A percentile compares a stretch with the other conserved stretches of the same genome.
These are phyloP conservation scores for Emmelina monodactyla DNA, from an alignment of 2,888 invertebrate species.

Conservation along the genomic window DNA sequence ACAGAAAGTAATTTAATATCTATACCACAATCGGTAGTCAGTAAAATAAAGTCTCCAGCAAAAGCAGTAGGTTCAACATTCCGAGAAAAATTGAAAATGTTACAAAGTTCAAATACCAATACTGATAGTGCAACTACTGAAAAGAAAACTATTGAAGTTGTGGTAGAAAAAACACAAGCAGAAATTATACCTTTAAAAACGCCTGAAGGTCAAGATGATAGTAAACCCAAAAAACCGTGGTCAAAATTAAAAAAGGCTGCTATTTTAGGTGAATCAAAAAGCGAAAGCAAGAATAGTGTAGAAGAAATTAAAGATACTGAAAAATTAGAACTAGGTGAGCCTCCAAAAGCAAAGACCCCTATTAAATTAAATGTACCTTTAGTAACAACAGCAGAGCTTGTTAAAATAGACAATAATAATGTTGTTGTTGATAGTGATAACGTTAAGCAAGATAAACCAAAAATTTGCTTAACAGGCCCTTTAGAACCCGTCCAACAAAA, in stretches of 20 bases:
- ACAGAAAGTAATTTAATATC: conserved; percentile 53
- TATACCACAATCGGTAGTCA: conserved; percentile 59
- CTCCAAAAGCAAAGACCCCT: conserved; percentile 24
- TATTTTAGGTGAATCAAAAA: conserved; percentile 62
- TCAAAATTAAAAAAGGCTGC: conserved; percentile 79
- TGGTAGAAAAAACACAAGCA: conserved; percentile 31
- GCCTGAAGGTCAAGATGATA: conserved; percentile 36
- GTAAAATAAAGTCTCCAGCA: conserved; percentile 60
- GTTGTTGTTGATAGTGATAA: conserved; percentile 38
- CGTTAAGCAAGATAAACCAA: conserved; percentile 44
- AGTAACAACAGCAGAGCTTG: conserved; percentile 54
- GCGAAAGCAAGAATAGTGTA: conserved; percentile 38
- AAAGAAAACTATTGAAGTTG: conserved; percentile 34
- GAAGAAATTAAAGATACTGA: conserved; percentile 38
- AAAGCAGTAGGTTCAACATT: conserved; percentile 55
- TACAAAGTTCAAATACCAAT: conserved; percentile 48
- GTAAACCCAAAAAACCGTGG: conserved; percentile 72
- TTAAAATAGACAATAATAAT: conserved; percentile 60
- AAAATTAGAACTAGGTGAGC: conserved; percentile 15
- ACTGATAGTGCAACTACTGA: conserved; percentile 21
- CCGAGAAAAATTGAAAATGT: conserved; percentile 54
- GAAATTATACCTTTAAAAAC: conserved; percentile 37
- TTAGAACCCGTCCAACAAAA: conserved; percentile 55
- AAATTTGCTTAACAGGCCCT: conserved; percentile 48
- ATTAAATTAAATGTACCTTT: conserved; percentile 43